Percentiles rank a stretch among this genome's conserved stretches.
Evolutionary conservation across 2,888 invertebrate genomes (phyloP).

Genomic region (Eupithecia exiguata): DNA sequence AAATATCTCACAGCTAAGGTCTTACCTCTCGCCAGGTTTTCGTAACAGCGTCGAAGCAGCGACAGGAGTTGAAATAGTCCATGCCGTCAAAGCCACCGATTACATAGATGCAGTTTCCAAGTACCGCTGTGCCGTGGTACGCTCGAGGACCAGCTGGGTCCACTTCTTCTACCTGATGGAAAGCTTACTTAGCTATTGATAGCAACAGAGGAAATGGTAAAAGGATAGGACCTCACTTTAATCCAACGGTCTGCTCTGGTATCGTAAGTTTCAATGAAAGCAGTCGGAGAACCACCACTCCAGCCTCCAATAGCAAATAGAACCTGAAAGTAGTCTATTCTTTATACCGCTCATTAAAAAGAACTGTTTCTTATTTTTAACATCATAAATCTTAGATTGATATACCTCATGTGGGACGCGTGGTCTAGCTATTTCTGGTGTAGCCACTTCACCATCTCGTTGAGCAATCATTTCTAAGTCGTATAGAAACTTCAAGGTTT

Average conservation of each 20-base stretch:
- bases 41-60: slow-evolving; percentile 93
- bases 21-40: slow-evolving; percentile 92
- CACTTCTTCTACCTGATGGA: slow-evolving; percentile 86
- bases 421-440: slow-evolving; percentile 92
- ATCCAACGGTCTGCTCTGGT: slow-evolving; percentile 96
- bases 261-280: slow-evolving; percentile 94
- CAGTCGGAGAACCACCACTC: slow-evolving; percentile 88
- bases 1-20: neutral
- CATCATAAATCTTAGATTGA: slow-evolving; percentile 11
- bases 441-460: slow-evolving; percentile 91
- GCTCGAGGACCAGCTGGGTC: slow-evolving; percentile 94
- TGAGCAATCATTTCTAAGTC: slow-evolving; percentile 94
- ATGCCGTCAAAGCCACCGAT: slow-evolving; percentile 97
- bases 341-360: neutral
- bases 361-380: neutral
- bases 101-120: slow-evolving; percentile 92
- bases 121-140: slow-evolving; percentile 96
- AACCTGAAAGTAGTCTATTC: slow-evolving; percentile 73
- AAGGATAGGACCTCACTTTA: slow-evolving; percentile 71
- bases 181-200: slow-evolving; percentile 31
- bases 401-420: slow-evolving; percentile 91
- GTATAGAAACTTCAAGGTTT: slow-evolving; percentile 95
- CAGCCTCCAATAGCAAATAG: slow-evolving; percentile 87
- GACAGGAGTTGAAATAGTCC: slow-evolving; percentile 93
- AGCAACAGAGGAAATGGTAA: neutral